Base-by-base conservation (phyloP, 2,888 invertebrate genomes). In the Synanthedon myopaeformis region DNA sequence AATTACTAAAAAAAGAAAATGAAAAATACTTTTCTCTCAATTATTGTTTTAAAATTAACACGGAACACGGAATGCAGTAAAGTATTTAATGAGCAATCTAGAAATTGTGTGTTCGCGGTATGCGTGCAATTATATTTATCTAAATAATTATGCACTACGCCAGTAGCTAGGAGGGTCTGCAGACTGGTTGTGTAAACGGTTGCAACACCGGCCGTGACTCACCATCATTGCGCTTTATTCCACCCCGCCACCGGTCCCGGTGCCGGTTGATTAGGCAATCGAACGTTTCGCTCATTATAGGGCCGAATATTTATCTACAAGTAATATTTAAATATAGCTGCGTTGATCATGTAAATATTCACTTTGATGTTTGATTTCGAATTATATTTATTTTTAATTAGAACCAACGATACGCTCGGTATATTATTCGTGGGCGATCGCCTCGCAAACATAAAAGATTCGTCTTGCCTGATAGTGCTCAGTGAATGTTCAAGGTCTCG, bases 401-500 rank as follows among this genome's bases (percentile, higher is more conserved):
- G 35, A 45, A 45, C 13, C 13, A 49, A 49, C 49, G 63, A 66
- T 66, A 66, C 63, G 65, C 59, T 63, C 63, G 67, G 66, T 64
- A 66, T 62, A 63, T 23, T 23, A 23, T 70, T 74, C 72, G 84
- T 84, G 82, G 82, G 84, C 81, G 83, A 70, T 65, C 63, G 58
- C 67, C 69, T 63, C 67, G 61, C 70, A 70, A 69, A 65, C 71
- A 74, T 72, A 65, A 73, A 72, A 82, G 82, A 82, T 83, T 82
- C 76, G 79, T 79, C 81, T 82, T 77, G 35, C 35, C 35, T 10
- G 76, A 82, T 81, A 82, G 75, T 74, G 74, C 74, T 82, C 75
- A 68, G 84, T 81, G 85, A 85, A 83, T 84, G 86, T 84, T 82
- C 86, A 86, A 86, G 87, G 86, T 81, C 81, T 72, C 75, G 81